Conservation (phyloP, 1,140 invertebrate species). For the Chymomyza costata region DNA sequence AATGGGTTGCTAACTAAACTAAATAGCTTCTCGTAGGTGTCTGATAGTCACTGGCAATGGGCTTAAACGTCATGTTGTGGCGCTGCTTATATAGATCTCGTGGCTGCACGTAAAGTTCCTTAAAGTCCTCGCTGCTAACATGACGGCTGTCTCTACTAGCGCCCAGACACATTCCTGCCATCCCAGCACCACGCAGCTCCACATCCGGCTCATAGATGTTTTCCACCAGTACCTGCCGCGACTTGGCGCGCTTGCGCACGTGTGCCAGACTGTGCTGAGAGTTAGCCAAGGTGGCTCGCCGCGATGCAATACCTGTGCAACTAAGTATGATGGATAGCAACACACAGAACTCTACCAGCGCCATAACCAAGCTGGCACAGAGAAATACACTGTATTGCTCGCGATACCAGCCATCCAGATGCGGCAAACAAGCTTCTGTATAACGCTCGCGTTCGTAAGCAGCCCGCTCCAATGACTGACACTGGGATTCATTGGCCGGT, state of each 20-base stretch:
- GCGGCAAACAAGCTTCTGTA: constrained; percentile 81
- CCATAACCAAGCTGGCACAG: constrained; percentile 79
- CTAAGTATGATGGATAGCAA: constrained; percentile 82
- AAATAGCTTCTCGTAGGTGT: constrained; percentile 55
- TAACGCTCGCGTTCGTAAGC: constrained; percentile 80
- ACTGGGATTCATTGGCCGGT: constrained; percentile 82
- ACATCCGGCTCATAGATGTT: constrained; percentile 67
- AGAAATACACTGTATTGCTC: constrained; percentile 85
- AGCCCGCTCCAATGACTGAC: constrained; percentile 81
- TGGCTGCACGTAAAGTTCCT: constrained; percentile 62
- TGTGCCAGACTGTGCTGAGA: not conserved
- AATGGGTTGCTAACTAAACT: constrained; percentile 56
- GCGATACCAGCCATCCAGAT: constrained; percentile 86
- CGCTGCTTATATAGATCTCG: constrained; percentile 57
- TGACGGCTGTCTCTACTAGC: constrained; percentile 25
- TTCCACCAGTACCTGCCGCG: constrained; percentile 48
- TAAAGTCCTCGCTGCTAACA: constrained; percentile 54
- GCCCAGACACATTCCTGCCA: not conserved
- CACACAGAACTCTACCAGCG: constrained; percentile 82
- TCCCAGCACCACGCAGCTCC: constrained; percentile 30
- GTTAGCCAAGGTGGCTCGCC: constrained; percentile 29
- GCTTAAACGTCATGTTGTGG: constrained; percentile 51
- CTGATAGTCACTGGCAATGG: constrained; percentile 48
- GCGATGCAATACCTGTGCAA: constrained; percentile 78
- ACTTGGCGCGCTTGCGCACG: constrained; percentile 24